Percentiles rank a stretch among this genome's conserved stretches.
Conservation (phyloP, 2,797 vertebrate genomes). For the Trematomus bernacchii region DNA sequence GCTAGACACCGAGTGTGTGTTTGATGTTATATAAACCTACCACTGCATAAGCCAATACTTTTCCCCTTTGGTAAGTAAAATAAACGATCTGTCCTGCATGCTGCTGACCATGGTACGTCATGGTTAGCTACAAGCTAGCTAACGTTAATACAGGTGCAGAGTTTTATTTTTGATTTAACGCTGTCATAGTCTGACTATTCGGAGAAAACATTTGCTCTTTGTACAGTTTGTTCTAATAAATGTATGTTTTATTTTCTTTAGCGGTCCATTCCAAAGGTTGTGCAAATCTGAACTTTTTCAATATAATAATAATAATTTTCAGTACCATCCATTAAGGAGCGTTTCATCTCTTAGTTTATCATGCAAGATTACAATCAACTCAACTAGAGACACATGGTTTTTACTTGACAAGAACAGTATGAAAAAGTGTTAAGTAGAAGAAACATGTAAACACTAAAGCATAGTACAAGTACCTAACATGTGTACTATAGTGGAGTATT, state of each 20-base stretch:
- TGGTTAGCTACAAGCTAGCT: slow-evolving; percentile 39
- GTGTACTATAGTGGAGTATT: too few relatives aligned
- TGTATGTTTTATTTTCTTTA: background rate
- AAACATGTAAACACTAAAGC: too few relatives aligned
- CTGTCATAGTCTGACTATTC: background rate
- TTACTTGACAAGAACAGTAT: too few relatives aligned
- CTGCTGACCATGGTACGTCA: background rate
- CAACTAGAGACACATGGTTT: too few relatives aligned
- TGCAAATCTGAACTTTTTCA: too few relatives aligned
- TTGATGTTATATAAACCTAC: slow-evolving; percentile 17
- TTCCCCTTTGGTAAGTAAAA: slow-evolving; percentile 44
- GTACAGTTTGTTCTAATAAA: background rate
- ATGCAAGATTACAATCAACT: too few relatives aligned
- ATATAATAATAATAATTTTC: too few relatives aligned
- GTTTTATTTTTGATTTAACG: background rate
- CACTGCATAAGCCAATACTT: background rate
- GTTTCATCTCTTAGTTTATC: too few relatives aligned
- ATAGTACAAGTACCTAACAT: too few relatives aligned
- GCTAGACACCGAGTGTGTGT: background rate
- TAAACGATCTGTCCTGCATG: background rate
- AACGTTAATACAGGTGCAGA: background rate
- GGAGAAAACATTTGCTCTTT: too few relatives aligned
- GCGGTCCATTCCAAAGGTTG: background rate
- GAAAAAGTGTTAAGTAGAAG: too few relatives aligned
- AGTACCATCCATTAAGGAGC: too few relatives aligned